phyloP scores from a whole-genome alignment of 2,113 vertebrate species.

The Dipodomys spectabilis region DNA sequence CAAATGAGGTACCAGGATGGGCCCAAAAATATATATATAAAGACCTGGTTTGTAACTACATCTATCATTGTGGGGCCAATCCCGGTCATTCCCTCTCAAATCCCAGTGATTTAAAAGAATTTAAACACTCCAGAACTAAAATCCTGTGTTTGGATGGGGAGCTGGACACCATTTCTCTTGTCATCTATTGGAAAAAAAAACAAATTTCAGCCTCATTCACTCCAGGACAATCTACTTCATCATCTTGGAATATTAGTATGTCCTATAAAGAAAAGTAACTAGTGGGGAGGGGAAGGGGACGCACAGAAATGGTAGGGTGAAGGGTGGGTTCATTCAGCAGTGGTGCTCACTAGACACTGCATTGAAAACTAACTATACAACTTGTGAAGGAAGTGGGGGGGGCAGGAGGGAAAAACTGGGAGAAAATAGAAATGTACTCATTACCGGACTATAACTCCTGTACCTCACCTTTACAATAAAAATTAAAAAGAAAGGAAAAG shows the following conservation, averaged over 20 bases:
- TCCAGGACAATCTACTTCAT: background rate
- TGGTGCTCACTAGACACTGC: no score
- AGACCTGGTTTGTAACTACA: no score
- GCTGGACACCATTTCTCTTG: background rate
- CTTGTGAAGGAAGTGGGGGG: no score
- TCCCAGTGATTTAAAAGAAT: background rate
- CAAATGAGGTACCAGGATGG: background rate
- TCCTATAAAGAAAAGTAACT: background rate
- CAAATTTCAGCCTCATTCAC: background rate
- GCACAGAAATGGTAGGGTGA: no score
- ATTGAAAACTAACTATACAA: no score
- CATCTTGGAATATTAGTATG: background rate
- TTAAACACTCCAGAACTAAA: conserved; percentile 7
- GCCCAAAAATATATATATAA: no score
- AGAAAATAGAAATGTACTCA: no score
- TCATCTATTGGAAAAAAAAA: background rate
- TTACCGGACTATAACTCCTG: no score
- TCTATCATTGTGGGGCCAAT: background rate
- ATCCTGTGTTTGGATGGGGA: background rate
- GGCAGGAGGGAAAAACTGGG: no score
- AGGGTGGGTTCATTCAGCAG: no score
- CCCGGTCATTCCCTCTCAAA: background rate
- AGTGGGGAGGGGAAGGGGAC: background rate
- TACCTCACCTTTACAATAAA: no score
- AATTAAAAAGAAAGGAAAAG: no score